Percentiles rank a stretch among this genome's conserved stretches.
phyloP scores from a whole-genome alignment of 2,888 invertebrate genomes.

The Chorisops tibialis region DNA sequence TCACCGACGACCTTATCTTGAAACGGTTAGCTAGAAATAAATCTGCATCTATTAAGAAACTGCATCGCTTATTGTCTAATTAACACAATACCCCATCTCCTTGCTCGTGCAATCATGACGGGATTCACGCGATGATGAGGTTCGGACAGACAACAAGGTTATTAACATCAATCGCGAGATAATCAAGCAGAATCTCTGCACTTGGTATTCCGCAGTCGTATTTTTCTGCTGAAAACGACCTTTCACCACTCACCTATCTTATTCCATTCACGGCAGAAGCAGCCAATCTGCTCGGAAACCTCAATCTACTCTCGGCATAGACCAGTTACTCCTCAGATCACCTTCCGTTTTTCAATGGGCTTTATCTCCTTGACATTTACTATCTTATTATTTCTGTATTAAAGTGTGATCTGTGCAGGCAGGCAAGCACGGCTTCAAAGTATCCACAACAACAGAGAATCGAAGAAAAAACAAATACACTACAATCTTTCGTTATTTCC shows the following conservation, averaged over 20 bases:
- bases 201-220: background rate
- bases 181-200: background rate
- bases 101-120: no score
- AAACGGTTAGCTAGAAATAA: no score
- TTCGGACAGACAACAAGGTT: no score
- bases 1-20: no score
- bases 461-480: background rate
- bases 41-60: no score
- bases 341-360: conserved; percentile 8
- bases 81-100: no score
- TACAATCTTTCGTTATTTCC: no score
- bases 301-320: conserved; percentile 1
- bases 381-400: conserved; percentile 8
- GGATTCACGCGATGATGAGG: no score
- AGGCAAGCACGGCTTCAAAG: conserved; percentile 6
- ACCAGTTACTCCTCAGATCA: conserved; percentile 3
- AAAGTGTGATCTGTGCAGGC: no score
- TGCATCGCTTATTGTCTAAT: no score
- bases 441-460: background rate
- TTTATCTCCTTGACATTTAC: conserved; percentile 23
- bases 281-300: background rate
- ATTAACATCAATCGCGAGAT: no score
- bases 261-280: background rate
- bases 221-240: conserved; percentile 3
- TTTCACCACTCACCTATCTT: conserved; percentile 24